Evolutionary conservation across 2,888 invertebrate genomes (phyloP).

Genomic region (Melinopterus prodromus): DNA sequence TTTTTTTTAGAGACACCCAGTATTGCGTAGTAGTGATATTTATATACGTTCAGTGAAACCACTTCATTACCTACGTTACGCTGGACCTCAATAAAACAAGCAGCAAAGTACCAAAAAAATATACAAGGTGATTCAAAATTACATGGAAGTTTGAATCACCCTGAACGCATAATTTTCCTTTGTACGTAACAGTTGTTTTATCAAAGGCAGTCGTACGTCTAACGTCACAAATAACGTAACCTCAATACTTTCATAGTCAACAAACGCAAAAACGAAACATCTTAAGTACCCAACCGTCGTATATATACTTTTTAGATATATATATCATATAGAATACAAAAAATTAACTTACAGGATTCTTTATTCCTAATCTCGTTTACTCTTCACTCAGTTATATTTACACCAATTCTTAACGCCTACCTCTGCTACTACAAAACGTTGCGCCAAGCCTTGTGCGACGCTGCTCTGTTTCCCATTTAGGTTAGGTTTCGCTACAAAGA

Average conservation of each 20-base stretch:
- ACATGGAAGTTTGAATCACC: no score
- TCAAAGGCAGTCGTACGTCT: background rate
- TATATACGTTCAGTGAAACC: background rate
- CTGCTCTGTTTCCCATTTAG: background rate
- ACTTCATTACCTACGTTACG: background rate
- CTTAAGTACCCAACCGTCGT: constrained; percentile 35
- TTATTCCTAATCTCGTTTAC: background rate
- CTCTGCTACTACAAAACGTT: background rate
- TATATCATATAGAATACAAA: constrained; percentile 33
- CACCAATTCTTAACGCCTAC: background rate
- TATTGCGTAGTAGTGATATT: background rate
- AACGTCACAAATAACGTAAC: background rate
- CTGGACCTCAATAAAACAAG: background rate
- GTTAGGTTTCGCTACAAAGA: background rate
- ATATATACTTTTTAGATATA: constrained; percentile 32
- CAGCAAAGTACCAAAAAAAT: background rate
- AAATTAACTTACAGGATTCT: constrained; percentile 32
- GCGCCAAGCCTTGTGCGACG: background rate
- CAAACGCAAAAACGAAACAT: background rate
- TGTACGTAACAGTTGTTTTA: background rate
- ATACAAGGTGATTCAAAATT: no score
- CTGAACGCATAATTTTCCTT: no score
- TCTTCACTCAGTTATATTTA: background rate
- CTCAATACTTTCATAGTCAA: background rate
- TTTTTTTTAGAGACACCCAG: background rate